These are phyloP conservation scores for Marmota monax DNA, from an alignment of 2,113 vertebrate species.

Conservation along the genomic window DNA sequence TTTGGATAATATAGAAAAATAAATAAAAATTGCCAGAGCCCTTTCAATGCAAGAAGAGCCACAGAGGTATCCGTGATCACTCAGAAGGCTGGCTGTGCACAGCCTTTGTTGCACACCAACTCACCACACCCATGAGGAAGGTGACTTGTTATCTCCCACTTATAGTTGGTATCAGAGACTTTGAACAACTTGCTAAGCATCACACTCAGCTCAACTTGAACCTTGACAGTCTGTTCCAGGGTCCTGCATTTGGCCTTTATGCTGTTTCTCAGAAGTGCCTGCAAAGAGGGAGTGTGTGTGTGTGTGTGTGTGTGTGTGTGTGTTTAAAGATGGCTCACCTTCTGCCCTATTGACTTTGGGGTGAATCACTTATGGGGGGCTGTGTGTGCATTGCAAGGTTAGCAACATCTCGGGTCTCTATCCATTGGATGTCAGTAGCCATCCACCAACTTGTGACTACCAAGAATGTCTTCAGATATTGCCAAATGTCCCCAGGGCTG, in stretches of 20 bases:
- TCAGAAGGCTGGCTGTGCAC: not conserved
- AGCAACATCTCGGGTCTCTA: not conserved
- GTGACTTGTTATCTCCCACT: not conserved
- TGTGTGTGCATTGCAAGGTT: not conserved
- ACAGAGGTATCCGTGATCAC: not conserved
- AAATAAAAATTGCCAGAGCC: not conserved
- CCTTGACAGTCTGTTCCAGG: not conserved
- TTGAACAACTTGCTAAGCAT: not conserved
- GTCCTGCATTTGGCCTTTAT: not conserved
- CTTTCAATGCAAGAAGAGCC: fast-evolving
- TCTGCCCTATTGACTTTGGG: not conserved
- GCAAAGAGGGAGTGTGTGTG: not conserved
- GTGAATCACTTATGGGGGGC: not conserved
- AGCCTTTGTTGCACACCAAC: too few relatives aligned
- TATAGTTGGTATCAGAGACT: not conserved
- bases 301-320: not conserved
- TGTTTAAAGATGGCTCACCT: not conserved
- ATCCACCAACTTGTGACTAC: not conserved
- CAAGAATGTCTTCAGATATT: not conserved
- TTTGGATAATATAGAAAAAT: not conserved
- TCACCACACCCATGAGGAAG: fast-evolving
- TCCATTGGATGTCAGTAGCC: not conserved
- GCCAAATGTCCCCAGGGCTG: not conserved
- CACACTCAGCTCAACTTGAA: not conserved
- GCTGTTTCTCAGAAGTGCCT: not conserved